Evolutionary conservation across 2,888 invertebrate genomes (phyloP), one percentile per base, ranked within the genome.

Genomic region (Tribolium freemani): DNA sequence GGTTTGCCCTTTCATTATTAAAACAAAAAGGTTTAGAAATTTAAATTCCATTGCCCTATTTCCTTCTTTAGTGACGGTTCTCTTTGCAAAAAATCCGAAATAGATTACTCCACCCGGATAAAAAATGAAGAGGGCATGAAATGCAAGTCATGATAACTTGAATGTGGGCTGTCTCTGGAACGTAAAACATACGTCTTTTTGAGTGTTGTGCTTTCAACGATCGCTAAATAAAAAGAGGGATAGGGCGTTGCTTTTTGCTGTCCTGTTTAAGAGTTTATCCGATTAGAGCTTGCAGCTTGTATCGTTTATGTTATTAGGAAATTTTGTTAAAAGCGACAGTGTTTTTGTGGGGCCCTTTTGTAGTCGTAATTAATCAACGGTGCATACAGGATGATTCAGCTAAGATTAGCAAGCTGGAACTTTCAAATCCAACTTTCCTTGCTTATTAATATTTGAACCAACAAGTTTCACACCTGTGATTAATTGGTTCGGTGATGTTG

Each of bases 391-490:
- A 16, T 16, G 16, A 16, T 16, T 16, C 16, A 16, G 8, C 5
- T 3, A 16, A 51, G 16, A 13, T 16, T 53, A 1, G n/a, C 21
- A 16, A 11, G 26, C 16, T n/a, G n/a, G n/a, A n/a, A n/a, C n/a
- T 45, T 21, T 21, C 58, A 46, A 45, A 46, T 26, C 48, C 38
- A 46, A 46, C 60, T 60, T 30, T 44, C 48, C 51, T 13, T 10
- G 5, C 3, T 26, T 31, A 63, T 63, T 63, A 51, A 51, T 48
- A 58, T 45, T 45, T 21, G 20, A 63, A 50, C 50, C 50, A 50
- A 16, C 51, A 51, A 38, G 63, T 51, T 51, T 63, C 51, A 63
- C 63, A 63, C 63, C 51, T 63, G 51, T 51, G 31, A 66, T 66
- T 66, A 66, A 66, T 66, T 54, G 46, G 54, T 56, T 66, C 46